phyloP scores from a whole-genome alignment of 1,140 invertebrate genomes.

The Habropoda laboriosa region DNA sequence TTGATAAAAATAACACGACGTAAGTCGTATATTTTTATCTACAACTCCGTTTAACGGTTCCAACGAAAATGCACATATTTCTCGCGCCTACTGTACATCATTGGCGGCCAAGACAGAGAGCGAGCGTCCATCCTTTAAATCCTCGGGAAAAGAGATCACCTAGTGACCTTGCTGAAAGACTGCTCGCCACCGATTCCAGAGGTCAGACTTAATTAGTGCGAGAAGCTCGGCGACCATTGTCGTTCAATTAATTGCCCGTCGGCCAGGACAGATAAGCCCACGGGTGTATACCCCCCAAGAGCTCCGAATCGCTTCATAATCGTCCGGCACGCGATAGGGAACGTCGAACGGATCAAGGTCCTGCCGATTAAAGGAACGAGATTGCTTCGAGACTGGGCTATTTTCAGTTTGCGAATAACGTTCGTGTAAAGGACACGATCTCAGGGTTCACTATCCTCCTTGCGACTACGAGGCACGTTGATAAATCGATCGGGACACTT shows the following conservation, averaged over 20 bases:
- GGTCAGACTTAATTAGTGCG: slow-evolving; percentile 59
- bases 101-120: not conserved
- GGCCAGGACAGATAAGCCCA: slow-evolving; percentile 53
- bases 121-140: not conserved
- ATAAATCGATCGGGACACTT: too few relatives aligned
- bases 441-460: not conserved
- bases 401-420: slow-evolving; percentile 33
- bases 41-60: too few relatives aligned
- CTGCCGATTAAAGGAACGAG: slow-evolving; percentile 52
- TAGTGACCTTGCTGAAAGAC: slow-evolving; percentile 33
- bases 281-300: slow-evolving; percentile 32
- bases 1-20: too few relatives aligned
- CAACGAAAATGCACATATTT: too few relatives aligned
- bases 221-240: slow-evolving; percentile 62
- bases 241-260: slow-evolving; percentile 64
- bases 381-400: slow-evolving; percentile 32
- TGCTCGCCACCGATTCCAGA: slow-evolving; percentile 27
- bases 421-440: not conserved
- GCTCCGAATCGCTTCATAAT: slow-evolving; percentile 63
- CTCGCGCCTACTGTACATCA: not conserved
- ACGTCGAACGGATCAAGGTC: slow-evolving; percentile 57
- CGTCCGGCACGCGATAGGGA: slow-evolving; percentile 57
- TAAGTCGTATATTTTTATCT: too few relatives aligned
- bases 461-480: too few relatives aligned
- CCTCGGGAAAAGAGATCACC: not conserved